phyloP scores from a whole-genome alignment of 2,797 vertebrate species.

The Artibeus jamaicensis region DNA sequence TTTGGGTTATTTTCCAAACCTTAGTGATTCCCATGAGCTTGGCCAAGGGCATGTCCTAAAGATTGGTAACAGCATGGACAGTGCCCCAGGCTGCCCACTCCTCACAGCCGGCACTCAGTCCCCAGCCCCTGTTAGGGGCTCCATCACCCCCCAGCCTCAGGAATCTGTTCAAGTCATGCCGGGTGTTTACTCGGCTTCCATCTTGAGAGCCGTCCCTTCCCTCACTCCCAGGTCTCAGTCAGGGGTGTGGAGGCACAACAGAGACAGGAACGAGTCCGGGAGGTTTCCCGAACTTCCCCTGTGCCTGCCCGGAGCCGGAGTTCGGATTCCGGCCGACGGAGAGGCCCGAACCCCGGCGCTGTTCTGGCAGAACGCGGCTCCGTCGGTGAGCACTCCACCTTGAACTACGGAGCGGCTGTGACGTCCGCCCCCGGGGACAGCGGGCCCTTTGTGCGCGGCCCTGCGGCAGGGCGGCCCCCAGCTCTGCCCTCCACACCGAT shows the following conservation, averaged over 20 bases:
- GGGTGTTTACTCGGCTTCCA: neutral
- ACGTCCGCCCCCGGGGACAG: constrained; percentile 72
- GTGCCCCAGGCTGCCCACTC: constrained; percentile 17
- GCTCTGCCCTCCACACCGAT: constrained; percentile 82
- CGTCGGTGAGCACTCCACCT: constrained; percentile 70
- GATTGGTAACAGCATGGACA: neutral
- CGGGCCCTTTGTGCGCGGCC: constrained; percentile 74
- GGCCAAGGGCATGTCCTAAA: constrained; percentile 57
- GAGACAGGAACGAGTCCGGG: neutral
- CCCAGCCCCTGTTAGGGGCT: neutral
- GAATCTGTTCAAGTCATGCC: neutral
- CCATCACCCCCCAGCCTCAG: neutral
- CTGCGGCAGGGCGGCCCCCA: constrained; percentile 78
- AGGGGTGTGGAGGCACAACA: neutral
- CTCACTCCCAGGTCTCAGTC: neutral
- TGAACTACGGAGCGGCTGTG: constrained; percentile 66
- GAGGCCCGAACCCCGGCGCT: constrained; percentile 54
- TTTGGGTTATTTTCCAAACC: neutral
- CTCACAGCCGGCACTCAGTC: neutral
- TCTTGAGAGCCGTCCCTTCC: constrained; percentile 34
- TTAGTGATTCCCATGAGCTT: constrained; percentile 49
- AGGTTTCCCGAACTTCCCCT: constrained; percentile 8
- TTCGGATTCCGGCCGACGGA: constrained; percentile 43
- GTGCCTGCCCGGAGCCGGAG: neutral
- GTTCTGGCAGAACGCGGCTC: constrained; percentile 38